phyloP scores from a whole-genome alignment of 1,140 invertebrate species.

The Cyrtorhinus lividipennis region DNA sequence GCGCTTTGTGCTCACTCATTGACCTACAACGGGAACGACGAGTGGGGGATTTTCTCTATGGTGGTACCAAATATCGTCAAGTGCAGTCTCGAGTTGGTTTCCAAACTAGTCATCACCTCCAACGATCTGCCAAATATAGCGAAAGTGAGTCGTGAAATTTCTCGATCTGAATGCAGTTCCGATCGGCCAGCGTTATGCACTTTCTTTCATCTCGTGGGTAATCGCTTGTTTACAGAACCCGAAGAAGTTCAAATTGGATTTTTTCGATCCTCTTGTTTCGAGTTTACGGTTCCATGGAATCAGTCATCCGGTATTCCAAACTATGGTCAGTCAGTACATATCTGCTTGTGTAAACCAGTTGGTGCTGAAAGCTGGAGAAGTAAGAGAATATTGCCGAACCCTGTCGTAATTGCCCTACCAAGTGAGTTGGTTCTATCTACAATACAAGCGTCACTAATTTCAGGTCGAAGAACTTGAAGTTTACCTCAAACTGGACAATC shows the following conservation, averaged over 20 bases:
- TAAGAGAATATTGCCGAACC: no score
- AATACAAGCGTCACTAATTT: no score
- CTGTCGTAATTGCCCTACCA: no score
- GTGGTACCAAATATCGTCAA: not conserved
- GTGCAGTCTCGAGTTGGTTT: not conserved
- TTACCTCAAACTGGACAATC: no score
- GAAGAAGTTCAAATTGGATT: not conserved
- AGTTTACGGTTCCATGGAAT: not conserved
- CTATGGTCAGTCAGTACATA: no score
- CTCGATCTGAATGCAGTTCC: not conserved
- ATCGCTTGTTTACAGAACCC: not conserved
- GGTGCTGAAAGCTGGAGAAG: no score
- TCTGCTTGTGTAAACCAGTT: no score
- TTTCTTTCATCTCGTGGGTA: not conserved
- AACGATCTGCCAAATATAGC: not conserved
- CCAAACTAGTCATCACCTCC: not conserved
- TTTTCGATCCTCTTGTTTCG: not conserved
- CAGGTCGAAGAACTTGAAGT: no score
- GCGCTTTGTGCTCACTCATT: not conserved
- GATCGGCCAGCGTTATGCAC: no score
- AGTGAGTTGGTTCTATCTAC: no score
- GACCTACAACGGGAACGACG: conserved; percentile 7
- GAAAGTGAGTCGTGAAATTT: not conserved
- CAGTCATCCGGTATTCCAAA: not conserved
- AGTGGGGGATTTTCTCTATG: conserved; percentile 1